Evolutionary conservation across 2,797 vertebrate genomes (phyloP).

Genomic region (Argentina silus): DNA sequence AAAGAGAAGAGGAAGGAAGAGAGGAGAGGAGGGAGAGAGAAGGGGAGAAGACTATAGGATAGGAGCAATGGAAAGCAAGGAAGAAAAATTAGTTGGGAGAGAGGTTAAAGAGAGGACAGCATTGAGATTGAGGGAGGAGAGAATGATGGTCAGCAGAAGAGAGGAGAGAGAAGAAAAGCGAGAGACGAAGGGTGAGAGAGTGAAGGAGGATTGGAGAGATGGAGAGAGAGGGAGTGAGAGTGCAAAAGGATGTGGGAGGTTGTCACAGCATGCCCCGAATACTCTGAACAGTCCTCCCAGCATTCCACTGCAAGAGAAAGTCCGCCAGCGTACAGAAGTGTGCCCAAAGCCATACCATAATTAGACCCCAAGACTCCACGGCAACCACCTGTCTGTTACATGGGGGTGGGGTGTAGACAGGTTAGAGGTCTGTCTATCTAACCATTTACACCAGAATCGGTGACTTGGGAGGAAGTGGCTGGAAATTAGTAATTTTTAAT

Average conservation of each 20-base stretch:
- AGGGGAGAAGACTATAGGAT: slow-evolving; percentile 10
- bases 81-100: slow-evolving; percentile 24
- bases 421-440: too few species aligned
- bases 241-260: slow-evolving; percentile 49
- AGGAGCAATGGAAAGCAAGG: slow-evolving; percentile 1
- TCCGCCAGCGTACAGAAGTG: too few species aligned
- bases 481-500: too few species aligned
- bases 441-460: too few species aligned
- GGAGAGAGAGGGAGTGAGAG: slow-evolving; percentile 30
- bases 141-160: slow-evolving; percentile 9
- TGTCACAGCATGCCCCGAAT: slow-evolving; percentile 65
- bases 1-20: slow-evolving; percentile 15
- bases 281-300: slow-evolving; percentile 50
- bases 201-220: slow-evolving; percentile 11
- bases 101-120: not conserved
- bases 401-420: too few species aligned
- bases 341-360: too few species aligned
- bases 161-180: not conserved
- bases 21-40: not conserved
- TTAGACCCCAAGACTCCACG: too few species aligned
- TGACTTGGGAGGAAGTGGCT: too few species aligned
- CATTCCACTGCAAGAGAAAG: slow-evolving; percentile 60
- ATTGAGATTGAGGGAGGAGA: slow-evolving; percentile 4
- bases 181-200: not conserved
- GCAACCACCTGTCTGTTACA: too few species aligned